Evolutionary conservation across 2,113 vertebrate species (phyloP), one percentile per base, ranked within the genome.

Genomic region (Sialia sialis): DNA sequence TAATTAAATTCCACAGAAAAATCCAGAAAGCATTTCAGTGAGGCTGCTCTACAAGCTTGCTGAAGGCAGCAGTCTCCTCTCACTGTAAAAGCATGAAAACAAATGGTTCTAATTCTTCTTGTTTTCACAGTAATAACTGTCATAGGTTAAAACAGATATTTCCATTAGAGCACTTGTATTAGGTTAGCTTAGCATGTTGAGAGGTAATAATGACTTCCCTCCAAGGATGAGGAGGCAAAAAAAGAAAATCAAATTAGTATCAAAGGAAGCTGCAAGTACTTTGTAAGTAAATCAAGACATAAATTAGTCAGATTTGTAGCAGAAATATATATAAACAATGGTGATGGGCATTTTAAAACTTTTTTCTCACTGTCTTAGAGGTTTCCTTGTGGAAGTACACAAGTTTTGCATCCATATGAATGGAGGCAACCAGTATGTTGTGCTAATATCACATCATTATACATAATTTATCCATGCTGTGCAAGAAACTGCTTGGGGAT

Each of bases 121-220:
- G 51, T 83, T 95, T 94, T 91, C 67, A 64, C 54, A 89, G 70
- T 95, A 87, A 77, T 89, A 96, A 76, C 74, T 91, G 87, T 85
- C 76, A 90, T 27, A 79, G 30, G 44, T 69, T 91, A 85, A 96
- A 95, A 83, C 9, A 79, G 66, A 69, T 82, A 49, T 69, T 94
- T 94, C 74, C 70, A 83, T 93, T 95, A 95, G 19, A 58, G 34
- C 11, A 16, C 41, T 91, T 79, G 44, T 43, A 83, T 94, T 85
- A 69, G 54, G 54, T 89, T 94, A 84, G 25, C 60, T 59, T 88
- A 68, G 25, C 51, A 66, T 92, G 84, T 56, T 82, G 81, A 76
- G 81, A 82, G 39, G 29, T 76, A 87, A 36, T 87, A 44, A 91
- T 66, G 56, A 89, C 74, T 87, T 92, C 64, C 4, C 14, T 87